Base-by-base conservation (phyloP, 2,113 vertebrate species). In the Oncorhynchus kisutch region DNA sequence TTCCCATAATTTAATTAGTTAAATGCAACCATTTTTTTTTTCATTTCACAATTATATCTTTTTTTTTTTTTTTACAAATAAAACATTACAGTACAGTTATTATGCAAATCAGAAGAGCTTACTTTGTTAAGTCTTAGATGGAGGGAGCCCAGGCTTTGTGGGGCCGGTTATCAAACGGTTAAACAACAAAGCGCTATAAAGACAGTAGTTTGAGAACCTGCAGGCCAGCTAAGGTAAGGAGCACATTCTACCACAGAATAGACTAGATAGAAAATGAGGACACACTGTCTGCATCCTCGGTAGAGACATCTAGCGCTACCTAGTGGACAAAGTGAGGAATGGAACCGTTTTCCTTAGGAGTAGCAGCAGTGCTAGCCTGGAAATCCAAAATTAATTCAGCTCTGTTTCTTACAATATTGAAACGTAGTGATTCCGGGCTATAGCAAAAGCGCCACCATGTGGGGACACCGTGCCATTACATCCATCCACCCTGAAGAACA, bases 1-100 rank as follows among this genome's bases (percentile, higher is more conserved):
- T 94, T 94, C 92, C 92, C 93, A 93, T 93, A 93, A 94, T 94
- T 94, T 92, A 90, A 87, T 88, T 86, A 88, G 89, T 92, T 89
- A 91, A 93, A 93, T 90, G 92, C 92, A 93, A 94, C 92, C 91
- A 90, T 88, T 91, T 75, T 78, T 83, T 83, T 54, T 83, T 18
- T 18, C 4, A 88, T 93, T 88, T 90, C 92, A 90, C 91, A 88
- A 54, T 54, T 86, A 81, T 91, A 0, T 3, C 3, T 86, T 81
- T 91, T 45, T 12, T 86, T 83, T 91, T 89, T 12, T 86, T 83
- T 91, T 89, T 1, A 62, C 59, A 93, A 93, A 92, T 85, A 91
- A 74, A 76, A 76, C 86, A 92, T 88, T 93, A 94, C 93, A 94
- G 92, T 92, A 94, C 91, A 54, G 64, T 90, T 88, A 93, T 89